Conservation (phyloP, 2,888 invertebrate genomes). For the Apamea sordens region DNA sequence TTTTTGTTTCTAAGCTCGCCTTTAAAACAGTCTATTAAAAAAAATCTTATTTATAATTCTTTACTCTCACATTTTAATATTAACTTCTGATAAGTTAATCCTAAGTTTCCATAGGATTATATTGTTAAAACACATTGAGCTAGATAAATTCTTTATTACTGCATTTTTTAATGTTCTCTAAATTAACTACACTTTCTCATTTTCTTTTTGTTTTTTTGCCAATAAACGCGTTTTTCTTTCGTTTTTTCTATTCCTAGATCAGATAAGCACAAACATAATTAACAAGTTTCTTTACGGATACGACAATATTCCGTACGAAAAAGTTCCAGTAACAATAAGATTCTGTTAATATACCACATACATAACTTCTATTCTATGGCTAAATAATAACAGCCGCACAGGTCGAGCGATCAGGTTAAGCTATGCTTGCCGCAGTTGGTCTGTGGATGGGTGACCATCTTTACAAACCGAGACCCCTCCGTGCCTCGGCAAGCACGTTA, state of each 20-base stretch:
- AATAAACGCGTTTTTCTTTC: not conserved
- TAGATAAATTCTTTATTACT: not conserved
- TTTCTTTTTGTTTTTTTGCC: too few species aligned
- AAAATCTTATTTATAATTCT: constrained; percentile 12
- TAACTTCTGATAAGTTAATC: too few species aligned
- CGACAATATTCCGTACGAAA: not conserved
- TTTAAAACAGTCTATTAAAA: not conserved
- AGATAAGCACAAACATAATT: not conserved
- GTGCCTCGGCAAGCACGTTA: too few species aligned
- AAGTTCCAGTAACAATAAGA: not conserved
- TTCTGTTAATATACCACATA: not conserved
- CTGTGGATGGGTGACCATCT: too few species aligned
- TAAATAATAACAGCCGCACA: too few species aligned
- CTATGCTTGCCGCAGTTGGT: too few species aligned
- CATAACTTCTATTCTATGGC: not conserved
- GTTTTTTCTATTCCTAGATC: not conserved
- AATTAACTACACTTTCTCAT: not conserved
- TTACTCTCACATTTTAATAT: constrained; percentile 13
- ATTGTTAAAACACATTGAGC: not conserved
- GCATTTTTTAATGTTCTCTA: not conserved
- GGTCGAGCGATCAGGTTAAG: too few species aligned
- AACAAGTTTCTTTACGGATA: not conserved
- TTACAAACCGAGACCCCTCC: too few species aligned
- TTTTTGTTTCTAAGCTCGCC: not conserved
- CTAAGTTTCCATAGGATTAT: not conserved